Evolutionary conservation across 2,888 invertebrate species (phyloP).

Genomic region (Desoria tigrina): DNA sequence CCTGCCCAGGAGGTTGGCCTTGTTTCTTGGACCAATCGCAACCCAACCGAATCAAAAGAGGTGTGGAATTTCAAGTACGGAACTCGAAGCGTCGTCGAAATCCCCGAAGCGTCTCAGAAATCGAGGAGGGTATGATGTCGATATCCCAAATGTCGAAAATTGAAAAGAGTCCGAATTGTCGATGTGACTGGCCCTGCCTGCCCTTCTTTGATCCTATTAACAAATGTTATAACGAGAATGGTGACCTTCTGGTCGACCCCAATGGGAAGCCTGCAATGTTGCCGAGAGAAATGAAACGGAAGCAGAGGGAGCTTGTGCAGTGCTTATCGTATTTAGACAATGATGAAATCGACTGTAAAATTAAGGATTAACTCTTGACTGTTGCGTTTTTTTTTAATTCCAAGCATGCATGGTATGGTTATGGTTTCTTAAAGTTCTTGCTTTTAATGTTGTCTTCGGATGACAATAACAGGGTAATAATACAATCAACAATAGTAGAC

Average conservation of each 20-base stretch:
- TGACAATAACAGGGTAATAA: too few species aligned
- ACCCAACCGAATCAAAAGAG: not conserved
- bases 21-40: not conserved
- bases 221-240: constrained; percentile 26
- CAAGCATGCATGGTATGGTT: too few species aligned
- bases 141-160: not conserved
- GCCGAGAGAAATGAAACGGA: constrained; percentile 1
- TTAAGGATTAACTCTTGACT: constrained; percentile 24
- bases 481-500: too few species aligned
- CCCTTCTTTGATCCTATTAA: constrained; percentile 44
- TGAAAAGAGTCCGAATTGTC: constrained; percentile 26
- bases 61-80: not conserved
- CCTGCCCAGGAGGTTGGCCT: constrained; percentile 1
- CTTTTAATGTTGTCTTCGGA: too few species aligned
- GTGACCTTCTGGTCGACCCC: constrained; percentile 16
- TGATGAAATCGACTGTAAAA: constrained; percentile 33
- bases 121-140: not conserved
- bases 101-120: not conserved
- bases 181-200: constrained; percentile 43
- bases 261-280: constrained; percentile 14
- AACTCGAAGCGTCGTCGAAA: too few species aligned
- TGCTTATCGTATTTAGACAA: constrained; percentile 32
- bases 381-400: too few species aligned
- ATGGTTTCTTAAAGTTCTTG: too few species aligned
- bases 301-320: constrained; percentile 23